Evolutionary conservation across 1,140 invertebrate species (phyloP).

Genomic region (Arion vulgaris): DNA sequence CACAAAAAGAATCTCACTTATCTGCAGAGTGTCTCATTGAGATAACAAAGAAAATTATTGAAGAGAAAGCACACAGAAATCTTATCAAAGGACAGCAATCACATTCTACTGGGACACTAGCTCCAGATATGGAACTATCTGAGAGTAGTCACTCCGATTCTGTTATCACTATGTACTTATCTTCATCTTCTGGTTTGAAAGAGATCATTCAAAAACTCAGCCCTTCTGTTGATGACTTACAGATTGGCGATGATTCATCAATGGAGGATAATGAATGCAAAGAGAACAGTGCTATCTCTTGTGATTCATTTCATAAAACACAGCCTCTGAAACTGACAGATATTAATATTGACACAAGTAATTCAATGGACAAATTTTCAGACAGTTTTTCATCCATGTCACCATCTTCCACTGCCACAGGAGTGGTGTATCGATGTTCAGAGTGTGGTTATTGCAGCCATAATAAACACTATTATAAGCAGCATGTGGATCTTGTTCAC

Average conservation of each 20-base stretch:
- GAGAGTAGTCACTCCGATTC: conserved; percentile 9
- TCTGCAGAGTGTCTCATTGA: neutral
- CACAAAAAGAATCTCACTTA: neutral
- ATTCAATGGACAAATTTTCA: neutral
- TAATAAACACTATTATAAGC: conserved; percentile 71
- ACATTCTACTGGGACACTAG: neutral
- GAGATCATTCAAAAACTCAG: conserved; percentile 8
- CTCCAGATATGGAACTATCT: neutral
- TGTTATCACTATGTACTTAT: conserved; percentile 32
- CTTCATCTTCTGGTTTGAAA: conserved; percentile 20
- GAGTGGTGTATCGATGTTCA: conserved; percentile 46
- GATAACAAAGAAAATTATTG: conserved; percentile 18
- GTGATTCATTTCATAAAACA: neutral
- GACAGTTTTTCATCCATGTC: neutral
- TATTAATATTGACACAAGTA: no score
- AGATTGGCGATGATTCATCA: neutral
- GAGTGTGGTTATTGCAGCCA: conserved; percentile 68
- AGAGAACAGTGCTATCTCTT: neutral
- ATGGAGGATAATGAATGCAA: neutral
- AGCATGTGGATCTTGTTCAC: conserved; percentile 70
- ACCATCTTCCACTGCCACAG: neutral
- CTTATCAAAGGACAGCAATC: neutral
- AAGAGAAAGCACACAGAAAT: neutral
- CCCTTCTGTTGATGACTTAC: conserved; percentile 13
- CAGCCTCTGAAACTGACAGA: neutral